Evolutionary conservation across 1,140 invertebrate species (phyloP).

Genomic region (Scaptomyza hsui): DNA sequence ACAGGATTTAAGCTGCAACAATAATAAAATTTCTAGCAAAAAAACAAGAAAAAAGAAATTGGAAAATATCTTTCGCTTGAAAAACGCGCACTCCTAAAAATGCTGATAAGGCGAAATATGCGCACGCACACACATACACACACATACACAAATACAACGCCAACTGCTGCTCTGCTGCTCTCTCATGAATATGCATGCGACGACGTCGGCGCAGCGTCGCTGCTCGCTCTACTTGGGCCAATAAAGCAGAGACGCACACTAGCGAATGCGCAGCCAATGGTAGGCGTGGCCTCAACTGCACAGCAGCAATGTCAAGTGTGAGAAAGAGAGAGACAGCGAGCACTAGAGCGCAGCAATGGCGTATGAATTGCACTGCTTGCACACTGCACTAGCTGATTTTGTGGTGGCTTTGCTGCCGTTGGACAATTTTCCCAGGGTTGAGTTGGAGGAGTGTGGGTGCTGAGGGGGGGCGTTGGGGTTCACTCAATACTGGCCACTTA

Average conservation of each 20-base stretch:
- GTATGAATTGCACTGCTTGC: slow-evolving; percentile 45
- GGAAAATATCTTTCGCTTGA: slow-evolving; percentile 56
- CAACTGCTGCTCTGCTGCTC: slow-evolving; percentile 32
- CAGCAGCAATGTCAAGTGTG: neutral
- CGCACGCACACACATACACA: slow-evolving; percentile 44
- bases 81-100: slow-evolving; percentile 64
- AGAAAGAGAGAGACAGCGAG: slow-evolving; percentile 36
- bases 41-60: slow-evolving; percentile 52
- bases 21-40: slow-evolving; percentile 68
- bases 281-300: slow-evolving; percentile 59
- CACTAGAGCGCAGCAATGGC: slow-evolving; percentile 60
- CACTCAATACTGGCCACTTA: slow-evolving; percentile 58
- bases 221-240: slow-evolving; percentile 46
- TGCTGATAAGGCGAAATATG: slow-evolving; percentile 80
- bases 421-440: slow-evolving; percentile 13
- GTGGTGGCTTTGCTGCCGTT: slow-evolving; percentile 36
- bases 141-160: slow-evolving; percentile 19
- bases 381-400: slow-evolving; percentile 54
- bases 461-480: neutral
- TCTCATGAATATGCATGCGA: slow-evolving; percentile 75
- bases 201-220: slow-evolving; percentile 32
- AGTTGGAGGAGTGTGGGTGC: neutral
- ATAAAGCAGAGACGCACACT: slow-evolving; percentile 47
- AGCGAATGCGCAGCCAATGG: slow-evolving; percentile 61
- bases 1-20: slow-evolving; percentile 80